Base-by-base conservation (phyloP, 2,888 invertebrate species). In the Tenthredo amoena region DNA sequence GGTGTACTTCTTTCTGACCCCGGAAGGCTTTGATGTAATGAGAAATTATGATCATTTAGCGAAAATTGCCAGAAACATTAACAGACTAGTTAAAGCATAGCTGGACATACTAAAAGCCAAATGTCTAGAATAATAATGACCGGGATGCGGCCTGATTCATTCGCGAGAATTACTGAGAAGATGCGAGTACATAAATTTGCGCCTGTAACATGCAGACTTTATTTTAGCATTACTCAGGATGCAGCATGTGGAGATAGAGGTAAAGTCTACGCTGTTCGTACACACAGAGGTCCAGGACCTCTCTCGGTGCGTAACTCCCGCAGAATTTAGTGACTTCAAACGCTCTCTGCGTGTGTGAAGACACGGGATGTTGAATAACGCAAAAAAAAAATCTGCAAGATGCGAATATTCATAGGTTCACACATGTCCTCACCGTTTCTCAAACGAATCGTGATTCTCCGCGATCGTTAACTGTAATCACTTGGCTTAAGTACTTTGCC, bases 361-460 rank as follows among this genome's bases (percentile, higher is more conserved):
- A 55, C 55, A n/a, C 55, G 55, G n/a, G 55, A 55, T 55, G 55
- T 55, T 55, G 18, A 55, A n/a, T 55, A 55, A 55, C 10, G 55
- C 6, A 55, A n/a, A 50, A 50, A 50, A 55, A 55, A 7, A 2
- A n/a, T n/a, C n/a, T 7, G n/a, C 55, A 7, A 7, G 6, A n/a
- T n/a, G n/a, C 55, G 55, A 55, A 55, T 55, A 55, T 55, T n/a
- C 55, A 18, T 55, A 55, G 4, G n/a, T n/a, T 55, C n/a, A n/a
- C 55, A 55, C 55, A 55, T n/a, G 55, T n/a, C n/a, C n/a, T 55
- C n/a, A 55, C 55, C n/a, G n/a, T n/a, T 55, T 55, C n/a, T 55
- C 55, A 7, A 55, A n/a, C 18, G n/a, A 55, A 55, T 55, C n/a
- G 7, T 55, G n/a, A 18, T 50, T 50, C 18, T 50, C n/a, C 18